These are phyloP conservation scores for Crocidura indochinensis DNA, from an alignment of 2,797 vertebrate species.

Conservation along the genomic window DNA sequence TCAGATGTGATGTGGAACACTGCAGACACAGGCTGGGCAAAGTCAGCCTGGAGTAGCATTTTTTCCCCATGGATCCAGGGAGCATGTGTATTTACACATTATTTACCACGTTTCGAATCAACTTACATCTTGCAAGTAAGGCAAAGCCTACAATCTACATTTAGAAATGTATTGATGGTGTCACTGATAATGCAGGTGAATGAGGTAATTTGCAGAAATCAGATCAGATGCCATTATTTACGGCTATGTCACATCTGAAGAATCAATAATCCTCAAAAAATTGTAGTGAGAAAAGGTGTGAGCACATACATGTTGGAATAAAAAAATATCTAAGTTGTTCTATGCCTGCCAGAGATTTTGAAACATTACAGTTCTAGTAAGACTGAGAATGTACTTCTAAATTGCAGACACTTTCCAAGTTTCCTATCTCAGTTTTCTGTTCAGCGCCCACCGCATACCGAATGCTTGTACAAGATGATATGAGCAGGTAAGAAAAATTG, in stretches of 20 bases:
- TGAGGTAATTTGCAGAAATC: no score
- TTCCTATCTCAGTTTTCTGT: slow-evolving; percentile 93
- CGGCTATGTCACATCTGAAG: no score
- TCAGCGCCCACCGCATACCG: slow-evolving; percentile 92
- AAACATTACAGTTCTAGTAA: not conserved
- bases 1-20: slow-evolving; percentile 92
- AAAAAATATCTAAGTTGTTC: no score
- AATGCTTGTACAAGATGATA: slow-evolving; percentile 88
- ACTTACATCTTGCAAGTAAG: slow-evolving; percentile 90
- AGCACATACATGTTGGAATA: no score
- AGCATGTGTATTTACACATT: slow-evolving; percentile 91
- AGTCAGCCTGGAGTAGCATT: slow-evolving; percentile 92
- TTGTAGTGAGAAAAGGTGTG: no score
- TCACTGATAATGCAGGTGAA: not conserved
- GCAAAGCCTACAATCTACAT: not conserved
- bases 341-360: no score
- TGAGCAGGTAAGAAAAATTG: no score
- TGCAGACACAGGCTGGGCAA: slow-evolving; percentile 93
- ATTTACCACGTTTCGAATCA: slow-evolving; percentile 91
- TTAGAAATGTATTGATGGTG: slow-evolving; percentile 14
- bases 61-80: slow-evolving; percentile 93
- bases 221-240: no score
- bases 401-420: slow-evolving; percentile 90
- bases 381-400: slow-evolving; percentile 51
- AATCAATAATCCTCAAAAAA: no score